Evolutionary conservation across 1,140 invertebrate species (phyloP), one percentile per base, ranked within the genome.

Genomic region (Drosophila carrolli): DNA sequence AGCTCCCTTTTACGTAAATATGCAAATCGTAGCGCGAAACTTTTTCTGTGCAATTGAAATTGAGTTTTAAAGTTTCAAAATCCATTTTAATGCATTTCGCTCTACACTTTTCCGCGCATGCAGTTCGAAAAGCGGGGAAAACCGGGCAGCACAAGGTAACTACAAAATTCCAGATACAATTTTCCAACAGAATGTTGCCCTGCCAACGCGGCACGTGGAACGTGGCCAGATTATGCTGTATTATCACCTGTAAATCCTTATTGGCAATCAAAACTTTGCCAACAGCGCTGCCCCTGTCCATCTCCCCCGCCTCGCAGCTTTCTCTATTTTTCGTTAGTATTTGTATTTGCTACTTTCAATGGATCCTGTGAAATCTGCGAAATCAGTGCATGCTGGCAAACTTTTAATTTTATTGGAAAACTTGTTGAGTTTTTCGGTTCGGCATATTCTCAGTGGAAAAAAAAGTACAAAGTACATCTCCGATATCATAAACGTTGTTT

Each of bases 231-330:
- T 89, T 89, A 89, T 89, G 81, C 81, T 90, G 81, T 78, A 90
- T 89, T 89, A 89, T 90, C 85, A 89, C 85, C 85, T 89, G 85
- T 90, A 89, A 89, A 90, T 89, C 85, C 81, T 90, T 89, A 89
- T 89, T 89, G 85, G 85, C 85, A 89, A 89, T 89, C 85, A 89
- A 89, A 89, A 89, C 81, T 89, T 89, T 90, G 48, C 57, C 46
- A 44, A 40, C 65, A 14, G 43, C 11, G 32, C 60, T 37, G 40
- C 23, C 38, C 29, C 37, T 41, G 47, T 37, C 66, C 62, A 8
- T 23, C 10, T 13, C 3, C 6, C 13, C 38, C 47, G 5, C n/a
- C 11, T n/a, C 11, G 16, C 16, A 32, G 27, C 32, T 29, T 41
- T 37, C 44, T 54, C 60, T 66, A 57, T 66, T 56, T 55, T 58